Evolutionary conservation across 1,140 invertebrate genomes (phyloP).

Genomic region (Acyrthosiphon pisum): DNA sequence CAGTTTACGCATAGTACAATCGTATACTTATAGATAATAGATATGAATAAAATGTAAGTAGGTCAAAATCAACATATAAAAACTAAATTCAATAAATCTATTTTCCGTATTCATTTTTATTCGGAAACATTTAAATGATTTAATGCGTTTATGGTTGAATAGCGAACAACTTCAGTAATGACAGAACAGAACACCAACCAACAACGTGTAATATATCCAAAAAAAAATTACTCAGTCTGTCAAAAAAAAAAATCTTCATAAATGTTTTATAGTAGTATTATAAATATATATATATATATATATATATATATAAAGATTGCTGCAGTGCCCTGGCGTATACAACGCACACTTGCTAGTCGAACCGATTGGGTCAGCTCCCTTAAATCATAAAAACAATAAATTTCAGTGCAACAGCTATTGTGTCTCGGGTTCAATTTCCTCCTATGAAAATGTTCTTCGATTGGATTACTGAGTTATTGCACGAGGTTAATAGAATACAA

Average conservation of each 20-base stretch:
- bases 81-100: conserved; percentile 3
- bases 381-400: conserved; percentile 41
- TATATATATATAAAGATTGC: background rate
- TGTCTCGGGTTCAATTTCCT: conserved; percentile 25
- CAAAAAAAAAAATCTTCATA: background rate
- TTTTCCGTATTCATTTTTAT: background rate
- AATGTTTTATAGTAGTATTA: background rate
- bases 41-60: background rate
- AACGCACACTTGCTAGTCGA: background rate
- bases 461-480: conserved; percentile 33
- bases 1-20: background rate
- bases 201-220: background rate
- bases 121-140: conserved; percentile 17
- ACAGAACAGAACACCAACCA: background rate
- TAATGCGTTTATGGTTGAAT: background rate
- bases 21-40: background rate
- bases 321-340: background rate
- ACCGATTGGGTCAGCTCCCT: background rate
- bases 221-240: background rate
- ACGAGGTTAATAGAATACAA: background rate
- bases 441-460: background rate
- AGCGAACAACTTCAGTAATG: background rate
- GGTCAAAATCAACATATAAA: conserved; percentile 22
- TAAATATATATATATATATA: background rate
- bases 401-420: background rate